Base-by-base conservation (phyloP, 2,797 vertebrate species). In the Basileuterus tristriatus region DNA sequence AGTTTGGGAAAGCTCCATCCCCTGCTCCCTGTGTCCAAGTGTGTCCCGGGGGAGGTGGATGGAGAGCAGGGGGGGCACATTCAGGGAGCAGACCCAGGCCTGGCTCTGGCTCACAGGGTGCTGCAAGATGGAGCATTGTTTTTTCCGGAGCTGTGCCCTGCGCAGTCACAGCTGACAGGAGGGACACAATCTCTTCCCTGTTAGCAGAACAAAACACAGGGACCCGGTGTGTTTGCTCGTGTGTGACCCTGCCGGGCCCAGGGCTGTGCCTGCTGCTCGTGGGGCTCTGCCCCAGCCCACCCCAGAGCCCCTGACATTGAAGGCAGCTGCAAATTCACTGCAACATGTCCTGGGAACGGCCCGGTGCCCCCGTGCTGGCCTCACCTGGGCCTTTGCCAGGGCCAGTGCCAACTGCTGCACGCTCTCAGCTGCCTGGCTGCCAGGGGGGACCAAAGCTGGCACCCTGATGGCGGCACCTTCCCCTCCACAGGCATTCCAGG, bases 81-180 rank as follows among this genome's bases (percentile, higher is more conserved):
- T 20, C 3, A 3, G 39, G 83, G 81, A 75, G 59, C 69, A 58
- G 81, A 5, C 60, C 72, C 71, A 9, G 0, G 6, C 27, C 59
- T 47, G 87, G 82, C 60, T 72, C 65, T 0, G 2, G 29, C 68
- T 70, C 50, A 32, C 0, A 0, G 81, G 87, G 60, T 47, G 65
- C 89, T 92, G 80, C 58, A 67, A 80, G 68, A 90, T 78, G 83
- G 81, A 94, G 80, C 90, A 37, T 78, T 70, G 69, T 78, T 95
- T 77, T 44, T 82, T 22, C 76, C 68, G 12, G 64, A 82, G 90
- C 75, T 1, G 5, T 79, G 93, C 90, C 93, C 91, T 64, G 87
- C 2, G 1, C 36, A 4, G 85, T 63, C 70, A 46, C 81, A 62
- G 81, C 65, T 55, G 76, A 52, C 49, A 37, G 60, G 75, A 85